Base-by-base conservation (phyloP, 2,113 vertebrate genomes). In the Ondatra zibethicus region DNA sequence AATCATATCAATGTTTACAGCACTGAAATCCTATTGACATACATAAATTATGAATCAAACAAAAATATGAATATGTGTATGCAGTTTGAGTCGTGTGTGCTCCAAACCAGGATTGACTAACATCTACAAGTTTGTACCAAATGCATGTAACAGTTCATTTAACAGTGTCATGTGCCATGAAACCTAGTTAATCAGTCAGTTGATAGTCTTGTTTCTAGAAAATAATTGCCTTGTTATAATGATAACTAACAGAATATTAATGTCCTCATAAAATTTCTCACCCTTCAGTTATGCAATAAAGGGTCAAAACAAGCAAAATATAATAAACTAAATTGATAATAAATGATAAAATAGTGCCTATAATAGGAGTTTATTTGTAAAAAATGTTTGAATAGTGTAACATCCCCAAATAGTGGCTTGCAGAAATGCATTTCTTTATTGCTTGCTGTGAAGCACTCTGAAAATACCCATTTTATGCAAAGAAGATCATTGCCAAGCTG, bases 131-230 rank as follows among this genome's bases (percentile, higher is more conserved):
- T 86, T 92, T 96, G 80, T 84, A 96, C 92, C 85, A 95, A 94
- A 89, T 78, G 9, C 73, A 76, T 80, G 47, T 85, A 94, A 95
- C 77, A 85, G 81, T 95, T 92, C 96, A 97, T 97, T 97, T 95
- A 96, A 58, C 88, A 97, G 85, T 82, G 66, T 70, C 76, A 61
- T 94, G 68, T 96, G 93, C 87, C 86, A 93, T 13, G 65, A 86
- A 95, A 39, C 42, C 81, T 96, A 96, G 97, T 97, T 97, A 96
- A 94, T 96, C 86, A 96, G 73, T 88, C 91, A 95, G n/a, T 84
- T 87, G 95, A 96, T 96, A 29, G 50, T 76, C 92, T 95, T 96
- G 92, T 95, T 96, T 97, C 96, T 80, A 84, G 81, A 93, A 95
- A 96, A 94, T 88, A 90, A 96, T 96, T 95, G 25, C 94, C 89